Conservation (phyloP, 2,888 invertebrate species). For the Scaptomyza caliginosa region DNA sequence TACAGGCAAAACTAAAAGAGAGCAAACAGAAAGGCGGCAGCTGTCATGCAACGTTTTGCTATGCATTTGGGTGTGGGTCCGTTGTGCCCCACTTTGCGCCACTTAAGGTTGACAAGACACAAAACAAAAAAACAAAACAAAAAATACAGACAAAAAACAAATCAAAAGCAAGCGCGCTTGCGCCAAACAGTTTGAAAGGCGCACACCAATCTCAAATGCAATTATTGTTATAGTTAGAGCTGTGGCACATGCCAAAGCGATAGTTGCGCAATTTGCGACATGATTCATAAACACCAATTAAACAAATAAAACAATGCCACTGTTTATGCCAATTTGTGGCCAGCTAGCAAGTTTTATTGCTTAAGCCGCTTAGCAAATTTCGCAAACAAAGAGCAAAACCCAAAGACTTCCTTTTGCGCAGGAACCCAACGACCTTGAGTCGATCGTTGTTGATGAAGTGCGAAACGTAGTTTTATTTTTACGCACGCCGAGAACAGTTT, state of each 20-base stretch:
- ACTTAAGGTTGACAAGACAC: conserved; percentile 54
- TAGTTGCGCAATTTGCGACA: conserved; percentile 63
- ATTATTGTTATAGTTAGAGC: not conserved
- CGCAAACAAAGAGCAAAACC: conserved; percentile 39
- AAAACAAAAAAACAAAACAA: not conserved
- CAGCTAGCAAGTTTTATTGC: conserved; percentile 38
- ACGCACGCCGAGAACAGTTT: conserved; percentile 72
- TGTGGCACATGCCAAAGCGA: conserved; percentile 52
- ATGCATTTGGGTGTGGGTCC: conserved; percentile 66
- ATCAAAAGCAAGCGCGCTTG: not conserved
- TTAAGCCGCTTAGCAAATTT: conserved; percentile 58
- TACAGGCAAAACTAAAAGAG: conserved; percentile 20
- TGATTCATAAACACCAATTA: conserved; percentile 70
- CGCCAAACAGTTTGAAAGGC: conserved; percentile 44
- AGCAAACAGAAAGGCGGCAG: conserved; percentile 44
- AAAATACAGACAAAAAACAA: no score
- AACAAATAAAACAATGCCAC: conserved; percentile 44
- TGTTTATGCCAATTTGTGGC: conserved; percentile 25
- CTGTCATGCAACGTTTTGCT: conserved; percentile 25
- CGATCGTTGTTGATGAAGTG: conserved; percentile 8
- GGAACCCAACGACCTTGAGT: conserved; percentile 53
- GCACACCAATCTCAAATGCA: conserved; percentile 35
- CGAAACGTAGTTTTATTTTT: conserved; percentile 36
- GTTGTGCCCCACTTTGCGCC: conserved; percentile 47
- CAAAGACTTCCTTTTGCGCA: conserved; percentile 69